Percentiles rank a stretch among this genome's conserved stretches.
Conservation (phyloP, 2,888 invertebrate genomes). For the Platerodrilus igneus region DNA sequence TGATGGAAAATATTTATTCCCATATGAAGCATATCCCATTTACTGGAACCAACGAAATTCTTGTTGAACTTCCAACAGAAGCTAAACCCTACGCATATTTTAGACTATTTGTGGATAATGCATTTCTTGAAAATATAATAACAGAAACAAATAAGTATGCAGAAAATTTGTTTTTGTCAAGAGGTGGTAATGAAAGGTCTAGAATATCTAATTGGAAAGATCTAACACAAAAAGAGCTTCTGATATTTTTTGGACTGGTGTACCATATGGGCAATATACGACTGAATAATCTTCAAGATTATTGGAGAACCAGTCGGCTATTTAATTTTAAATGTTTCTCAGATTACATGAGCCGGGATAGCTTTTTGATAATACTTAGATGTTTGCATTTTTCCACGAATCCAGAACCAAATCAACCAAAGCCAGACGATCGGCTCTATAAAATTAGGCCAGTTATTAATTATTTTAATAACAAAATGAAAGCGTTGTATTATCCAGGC, state of each 20-base stretch:
- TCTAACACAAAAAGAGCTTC: constrained; percentile 26
- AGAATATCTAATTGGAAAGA: constrained; percentile 30
- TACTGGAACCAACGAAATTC: too few relatives aligned
- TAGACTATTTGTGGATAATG: background rate
- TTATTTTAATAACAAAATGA: constrained; percentile 14
- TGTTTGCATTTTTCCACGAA: too few relatives aligned
- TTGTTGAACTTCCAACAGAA: constrained; percentile 1
- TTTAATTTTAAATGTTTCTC: constrained; percentile 34
- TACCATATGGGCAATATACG: constrained; percentile 37
- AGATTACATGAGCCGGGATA: constrained; percentile 33
- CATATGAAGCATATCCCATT: too few relatives aligned
- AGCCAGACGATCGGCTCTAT: constrained; percentile 31
- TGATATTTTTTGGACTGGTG: constrained; percentile 36
- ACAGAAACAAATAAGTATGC: too few relatives aligned
- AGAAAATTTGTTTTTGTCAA: too few relatives aligned
- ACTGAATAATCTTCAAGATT: constrained; percentile 34
- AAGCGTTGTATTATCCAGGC: constrained; percentile 33
- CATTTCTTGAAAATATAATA: too few relatives aligned
- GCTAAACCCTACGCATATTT: background rate
- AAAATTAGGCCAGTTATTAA: constrained; percentile 12
- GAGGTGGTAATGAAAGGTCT: constrained; percentile 12
- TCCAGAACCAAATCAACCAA: too few relatives aligned
- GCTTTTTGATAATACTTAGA: too few relatives aligned
- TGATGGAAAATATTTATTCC: too few relatives aligned
- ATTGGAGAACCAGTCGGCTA: constrained; percentile 37